Base-by-base conservation (phyloP, 2,113 vertebrate genomes). In the Cyanoderma ruficeps region DNA sequence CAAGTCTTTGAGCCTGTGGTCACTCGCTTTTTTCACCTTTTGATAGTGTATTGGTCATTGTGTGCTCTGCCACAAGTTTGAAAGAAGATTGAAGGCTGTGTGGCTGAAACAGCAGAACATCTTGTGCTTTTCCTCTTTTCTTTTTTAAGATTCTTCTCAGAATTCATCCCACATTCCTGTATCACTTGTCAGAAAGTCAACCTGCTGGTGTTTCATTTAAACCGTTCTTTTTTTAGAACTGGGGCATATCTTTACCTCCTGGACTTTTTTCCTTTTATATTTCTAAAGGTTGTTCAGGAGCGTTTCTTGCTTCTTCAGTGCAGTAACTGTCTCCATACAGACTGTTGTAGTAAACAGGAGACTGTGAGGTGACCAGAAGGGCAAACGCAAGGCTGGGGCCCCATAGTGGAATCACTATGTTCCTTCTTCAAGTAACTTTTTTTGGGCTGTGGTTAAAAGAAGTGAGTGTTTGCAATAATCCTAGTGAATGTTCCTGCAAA, bases 401-500 rank as follows among this genome's bases (percentile, higher is more conserved):
- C 33, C 39, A 33, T 35, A 24, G 11, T 44, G 49, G 33, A 63
- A 77, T 81, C 63, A 31, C 24, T 56, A 0, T 0, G 0, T 60
- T 76, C 19, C 31, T 93, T 78, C 42, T 83, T 61, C 64, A 70
- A 19, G 37, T 56, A 67, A 28, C 13, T 60, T 57, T 50, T 15
- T 60, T 16, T 15, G 31, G 65, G 25, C 65, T 78, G 23, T 4
- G 0, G 8, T 87, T 75, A n/a, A 46, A 65, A 72, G 50, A 72
- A 41, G 12, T 44, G 52, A 39, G 11, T 21, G 7, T 74, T 89
- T 70, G 15, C 50, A 55, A 1, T 50, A 91, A 63, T 87, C 37
- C 10, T 8, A 25, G 42, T n/a, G 41, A 74, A 63, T 19, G 15
- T 46, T 81, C 39, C 18, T 33, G 41, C 15, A 70, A 75, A 59